A percentile compares a stretch with the other conserved stretches of the same genome.
Conservation (phyloP, 2,888 invertebrate species). For the Drosophila lacicola region DNA sequence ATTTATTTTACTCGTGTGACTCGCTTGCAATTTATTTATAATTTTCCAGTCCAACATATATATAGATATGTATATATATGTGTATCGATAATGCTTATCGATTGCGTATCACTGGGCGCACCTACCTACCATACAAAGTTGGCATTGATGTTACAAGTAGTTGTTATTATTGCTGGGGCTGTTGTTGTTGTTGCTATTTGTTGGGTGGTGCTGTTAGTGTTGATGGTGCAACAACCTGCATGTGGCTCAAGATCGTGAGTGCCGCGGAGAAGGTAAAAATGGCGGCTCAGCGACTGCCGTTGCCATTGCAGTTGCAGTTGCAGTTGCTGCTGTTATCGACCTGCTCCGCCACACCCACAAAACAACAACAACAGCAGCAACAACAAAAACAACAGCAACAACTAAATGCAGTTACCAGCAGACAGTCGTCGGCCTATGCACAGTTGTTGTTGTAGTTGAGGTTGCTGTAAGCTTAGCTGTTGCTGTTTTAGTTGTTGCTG, state of each 20-base stretch:
- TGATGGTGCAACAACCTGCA: slow-evolving; percentile 83
- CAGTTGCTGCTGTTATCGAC: slow-evolving; percentile 52
- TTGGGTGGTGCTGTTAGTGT: slow-evolving; percentile 29
- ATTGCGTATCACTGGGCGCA: slow-evolving; percentile 36
- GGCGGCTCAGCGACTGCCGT: slow-evolving; percentile 53
- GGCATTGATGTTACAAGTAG: slow-evolving; percentile 44
- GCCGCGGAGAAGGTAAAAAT: slow-evolving; percentile 72
- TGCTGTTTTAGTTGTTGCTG: slow-evolving; percentile 17
- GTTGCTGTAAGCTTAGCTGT: slow-evolving; percentile 6
- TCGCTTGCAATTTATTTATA: slow-evolving; percentile 33
- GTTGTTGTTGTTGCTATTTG: slow-evolving; percentile 26
- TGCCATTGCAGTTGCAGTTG: slow-evolving; percentile 15
- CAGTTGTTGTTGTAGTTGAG: slow-evolving; percentile 8
- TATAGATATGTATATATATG: slow-evolving; percentile 5
- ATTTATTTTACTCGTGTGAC: slow-evolving; percentile 27
- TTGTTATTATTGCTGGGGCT: slow-evolving; percentile 11
- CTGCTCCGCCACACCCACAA: slow-evolving; percentile 61
- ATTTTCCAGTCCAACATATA: slow-evolving; percentile 8
- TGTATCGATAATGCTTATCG: slow-evolving; percentile 48
- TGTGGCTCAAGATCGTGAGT: slow-evolving; percentile 83
- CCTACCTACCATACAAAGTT: slow-evolving; percentile 27
- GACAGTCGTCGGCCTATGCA: slow-evolving; percentile 12
- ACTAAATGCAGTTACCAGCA: slow-evolving; percentile 5
- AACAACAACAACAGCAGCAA: slow-evolving; percentile 24
- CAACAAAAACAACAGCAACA: slow-evolving; percentile 15